Base-by-base conservation (phyloP, 2,113 vertebrate species). In the Anser brachyrhynchus region DNA sequence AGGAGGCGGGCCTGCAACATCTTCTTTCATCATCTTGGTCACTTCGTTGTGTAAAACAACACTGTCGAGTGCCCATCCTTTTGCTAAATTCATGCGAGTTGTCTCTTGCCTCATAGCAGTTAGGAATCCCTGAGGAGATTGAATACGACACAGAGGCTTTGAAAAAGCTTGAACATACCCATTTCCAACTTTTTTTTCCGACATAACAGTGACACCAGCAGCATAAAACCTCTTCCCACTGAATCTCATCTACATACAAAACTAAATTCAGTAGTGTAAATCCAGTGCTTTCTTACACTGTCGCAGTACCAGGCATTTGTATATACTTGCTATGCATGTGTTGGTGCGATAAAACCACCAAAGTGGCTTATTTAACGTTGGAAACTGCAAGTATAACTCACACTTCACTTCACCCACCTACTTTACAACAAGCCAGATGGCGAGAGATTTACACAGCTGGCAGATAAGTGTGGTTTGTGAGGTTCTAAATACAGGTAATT, bases 81-180 rank as follows among this genome's bases (percentile, higher is more conserved):
- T 98, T 64, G 96, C 96, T 54, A 98, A 61, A 95, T 99, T 98
- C 91, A 96, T 94, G 26, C 98, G 98, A 1, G 98, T 98, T 15
- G 98, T 98, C 96, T 99, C 98, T 84, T 99, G 98, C 44, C 97
- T 97, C 98, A 98, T 98, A 64, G 98, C 98, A 1, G 98, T 98
- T 78, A 99, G 91, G 70, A 99, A 99, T 18, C 98, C 98, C 98
- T 99, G 71, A 39, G 13, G 79, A 84, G 35, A 89, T 74, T 16
- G n/a, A 87, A 91, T 69, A 43, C 6, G 26, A 84, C 46, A 70
- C 0, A 41, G 11, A 82, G 5, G 3, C 11, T 10, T 74, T 22
- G 1, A 54, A 35, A 70, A 52, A 20, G 4, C 18, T 87, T 44
- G 13, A 54, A 77, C 4, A 54, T n/a, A 66, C 11, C 5, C 8